phyloP scores from a whole-genome alignment of 2,797 vertebrate genomes.

The Danio kyathit region DNA sequence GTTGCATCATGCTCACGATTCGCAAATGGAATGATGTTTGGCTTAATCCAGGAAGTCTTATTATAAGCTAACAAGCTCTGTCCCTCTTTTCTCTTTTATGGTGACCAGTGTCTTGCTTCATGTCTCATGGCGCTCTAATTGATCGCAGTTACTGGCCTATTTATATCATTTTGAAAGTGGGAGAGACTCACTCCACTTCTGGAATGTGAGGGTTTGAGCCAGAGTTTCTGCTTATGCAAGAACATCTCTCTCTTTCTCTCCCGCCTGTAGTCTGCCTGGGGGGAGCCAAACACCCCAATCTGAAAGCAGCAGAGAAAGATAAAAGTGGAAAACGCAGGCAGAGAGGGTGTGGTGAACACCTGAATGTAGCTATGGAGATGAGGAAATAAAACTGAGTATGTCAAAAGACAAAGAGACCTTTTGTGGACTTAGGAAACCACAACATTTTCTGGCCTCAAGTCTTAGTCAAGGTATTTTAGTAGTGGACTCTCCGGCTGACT shows the following conservation, averaged over 20 bases:
- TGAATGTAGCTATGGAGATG: conserved; percentile 26
- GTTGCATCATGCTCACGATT: conserved; percentile 32
- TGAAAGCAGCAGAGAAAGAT: conserved; percentile 18
- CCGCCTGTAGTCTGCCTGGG: conserved; percentile 1
- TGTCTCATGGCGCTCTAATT: conserved; percentile 15
- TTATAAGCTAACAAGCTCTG: background rate
- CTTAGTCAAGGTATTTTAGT: background rate
- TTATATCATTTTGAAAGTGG: conserved; percentile 20
- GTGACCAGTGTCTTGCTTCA: background rate
- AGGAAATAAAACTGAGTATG: conserved; percentile 8
- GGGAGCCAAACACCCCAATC: conserved; percentile 16
- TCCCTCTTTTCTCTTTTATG: conserved; percentile 6
- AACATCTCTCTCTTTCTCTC: conserved; percentile 23
- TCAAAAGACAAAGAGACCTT: background rate
- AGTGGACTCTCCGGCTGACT: background rate
- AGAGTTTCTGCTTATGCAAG: conserved; percentile 51
- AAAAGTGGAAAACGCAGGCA: conserved; percentile 40
- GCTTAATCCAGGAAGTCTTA: background rate
- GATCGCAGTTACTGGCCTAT: conserved; percentile 35
- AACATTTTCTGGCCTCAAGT: background rate
- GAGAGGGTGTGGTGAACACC: conserved; percentile 49
- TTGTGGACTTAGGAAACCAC: conserved; percentile 3
- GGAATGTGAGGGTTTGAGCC: conserved; percentile 45
- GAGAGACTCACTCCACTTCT: conserved; percentile 8
- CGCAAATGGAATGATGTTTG: conserved; percentile 29